Conservation (phyloP, 2,113 vertebrate genomes). For the Strix uralensis region DNA sequence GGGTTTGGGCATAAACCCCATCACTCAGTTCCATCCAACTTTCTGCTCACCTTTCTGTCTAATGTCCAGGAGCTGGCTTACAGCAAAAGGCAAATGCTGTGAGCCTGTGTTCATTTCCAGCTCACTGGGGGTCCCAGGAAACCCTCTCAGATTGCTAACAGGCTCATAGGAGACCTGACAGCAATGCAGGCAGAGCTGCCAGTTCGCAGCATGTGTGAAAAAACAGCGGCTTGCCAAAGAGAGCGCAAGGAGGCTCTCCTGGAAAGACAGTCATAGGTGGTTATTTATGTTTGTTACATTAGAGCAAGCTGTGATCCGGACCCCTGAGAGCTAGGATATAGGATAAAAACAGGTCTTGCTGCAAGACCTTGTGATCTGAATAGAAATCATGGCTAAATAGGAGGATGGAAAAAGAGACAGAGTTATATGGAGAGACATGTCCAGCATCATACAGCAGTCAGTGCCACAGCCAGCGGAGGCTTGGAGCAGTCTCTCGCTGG, state of each 20-base stretch:
- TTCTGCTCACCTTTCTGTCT: neutral
- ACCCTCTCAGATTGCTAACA: neutral
- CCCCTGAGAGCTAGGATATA: neutral
- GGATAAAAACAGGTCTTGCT: neutral
- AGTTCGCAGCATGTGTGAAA: neutral
- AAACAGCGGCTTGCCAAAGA: neutral
- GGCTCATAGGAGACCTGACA: neutral
- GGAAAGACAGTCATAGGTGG: neutral
- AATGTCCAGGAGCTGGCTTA: neutral
- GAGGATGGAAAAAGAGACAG: neutral
- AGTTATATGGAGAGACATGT: neutral
- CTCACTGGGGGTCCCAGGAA: neutral
- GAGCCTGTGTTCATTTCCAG: neutral
- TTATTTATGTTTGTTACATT: neutral
- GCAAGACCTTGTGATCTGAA: constrained; percentile 16
- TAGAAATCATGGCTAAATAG: neutral
- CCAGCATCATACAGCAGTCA: neutral
- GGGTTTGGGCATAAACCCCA: neutral
- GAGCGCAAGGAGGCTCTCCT: neutral
- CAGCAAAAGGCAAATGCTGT: neutral
- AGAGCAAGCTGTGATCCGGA: neutral
- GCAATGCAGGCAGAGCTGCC: neutral
- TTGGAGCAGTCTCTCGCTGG: neutral
- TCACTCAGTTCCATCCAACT: neutral
- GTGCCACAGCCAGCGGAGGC: neutral